Base-by-base conservation (phyloP, 1,140 invertebrate genomes). In the Drosophila neocordata region DNA sequence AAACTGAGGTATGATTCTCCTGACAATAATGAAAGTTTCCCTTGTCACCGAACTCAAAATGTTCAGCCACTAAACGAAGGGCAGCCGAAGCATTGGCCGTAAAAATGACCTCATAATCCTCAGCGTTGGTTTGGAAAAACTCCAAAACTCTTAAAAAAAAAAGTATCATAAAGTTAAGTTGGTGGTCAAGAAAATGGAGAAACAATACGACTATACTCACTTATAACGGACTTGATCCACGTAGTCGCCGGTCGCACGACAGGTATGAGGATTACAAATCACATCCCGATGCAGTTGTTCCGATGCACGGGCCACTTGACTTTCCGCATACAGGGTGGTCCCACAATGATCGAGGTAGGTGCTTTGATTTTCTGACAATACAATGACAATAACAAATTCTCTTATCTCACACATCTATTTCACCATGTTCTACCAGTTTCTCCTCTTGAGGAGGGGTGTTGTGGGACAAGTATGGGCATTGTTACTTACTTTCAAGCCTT, bases 1-100 rank as follows among this genome's bases (percentile, higher is more conserved):
- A 93, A 1, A 98, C 97, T 4, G 98, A 99, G 1, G 98, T 99
- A 88, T 99, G 98, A 91, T 97, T 99, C 89, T 99, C 98, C 83
- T 95, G 94, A 38, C 96, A 92, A 90, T 99, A 98, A 13, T 95
- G 94, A 91, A 98, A 97, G 44, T 93, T 92, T 15, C 96, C 96
- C 12, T 70, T 48, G 0, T 35, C 20, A 12, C 65, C 68, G 90
- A 95, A 97, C 44, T 93, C 80, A 92, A 99, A 99, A 73, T 94
- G 93, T 91, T 99, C 97, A 2, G 95, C 96, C 9, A 98, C 92
- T 56, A 96, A 78, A 93, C 98, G 98, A 4, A 99, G 89, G 1
- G 96, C 94, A 12, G 94, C 94, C 31, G 98, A 99, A 15, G 97
- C 95, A 12, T 97, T 97, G 0, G 96, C 95, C 41, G 98, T 99